Evolutionary conservation across 2,888 invertebrate genomes (phyloP), one percentile per base, ranked within the genome.

Genomic region (Cheilosia pagana): DNA sequence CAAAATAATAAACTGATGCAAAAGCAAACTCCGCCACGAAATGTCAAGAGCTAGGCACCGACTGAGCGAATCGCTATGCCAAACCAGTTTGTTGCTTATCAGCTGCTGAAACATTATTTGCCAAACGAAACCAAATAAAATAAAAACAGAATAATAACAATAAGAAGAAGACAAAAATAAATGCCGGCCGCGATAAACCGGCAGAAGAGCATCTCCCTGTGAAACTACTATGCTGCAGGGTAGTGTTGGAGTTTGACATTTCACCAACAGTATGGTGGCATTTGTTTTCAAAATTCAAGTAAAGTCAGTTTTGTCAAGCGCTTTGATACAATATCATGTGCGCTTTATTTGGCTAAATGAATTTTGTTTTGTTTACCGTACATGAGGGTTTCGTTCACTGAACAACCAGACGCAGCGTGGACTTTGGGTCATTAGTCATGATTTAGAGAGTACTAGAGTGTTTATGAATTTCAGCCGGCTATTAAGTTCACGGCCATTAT

Each of bases 81-180:
- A n/a, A 74, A 59, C 39, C 39, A 75, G 50, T 75, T 59, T 43
- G 14, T 16, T 16, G 50, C 52, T 75, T 67, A 75, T 75, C 67
- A 59, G 52, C 59, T 67, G 50, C 50, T 67, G 28, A 35, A 35
- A 16, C 28, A 21, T 25, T 72, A 35, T 50, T 50, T 21, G n/a
- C 52, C 28, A 52, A 53, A 28, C 28, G 57, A 48, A 16, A 55
- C 2, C n/a, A 41, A 55, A 50, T 45, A 45, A 45, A 16, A 43
- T 2, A 3, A n/a, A 43, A 43, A 28, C 7, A 7, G 6, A 16
- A 60, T n/a, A 71, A 59, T 14, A 53, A 59, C 59, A 25, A 53
- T 25, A 45, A 48, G n/a, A n/a, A 48, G 8, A 3, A 12, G 3
- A 39, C 25, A 39, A 23, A 59, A 63, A 63, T 55, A 41, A 45